Conservation (phyloP, 1,140 invertebrate genomes). For the Monomorium pharaonis region DNA sequence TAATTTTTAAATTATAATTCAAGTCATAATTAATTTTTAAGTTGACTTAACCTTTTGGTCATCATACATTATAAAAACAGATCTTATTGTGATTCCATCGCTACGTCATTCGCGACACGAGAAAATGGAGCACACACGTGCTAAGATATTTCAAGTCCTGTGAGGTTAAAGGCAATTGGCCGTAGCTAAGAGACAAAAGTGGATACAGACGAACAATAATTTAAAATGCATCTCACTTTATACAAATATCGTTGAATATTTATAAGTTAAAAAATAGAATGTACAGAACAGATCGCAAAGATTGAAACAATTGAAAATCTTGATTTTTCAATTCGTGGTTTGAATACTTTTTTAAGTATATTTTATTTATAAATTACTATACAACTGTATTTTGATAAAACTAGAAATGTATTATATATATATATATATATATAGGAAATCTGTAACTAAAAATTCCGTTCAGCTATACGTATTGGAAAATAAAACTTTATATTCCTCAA, state of each 20-base stretch:
- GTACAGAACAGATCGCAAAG: not conserved
- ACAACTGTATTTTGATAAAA: not conserved
- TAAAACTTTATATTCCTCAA: not conserved
- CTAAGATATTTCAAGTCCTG: not conserved
- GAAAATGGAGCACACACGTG: not conserved
- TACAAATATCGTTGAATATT: not conserved
- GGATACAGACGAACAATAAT: conserved; percentile 1
- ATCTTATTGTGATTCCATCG: not conserved
- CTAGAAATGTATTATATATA: not conserved
- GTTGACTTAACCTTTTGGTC: too few relatives aligned
- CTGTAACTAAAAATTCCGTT: not conserved
- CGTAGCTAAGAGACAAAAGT: not conserved
- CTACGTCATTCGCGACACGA: not conserved
- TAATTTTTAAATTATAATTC: too few relatives aligned
- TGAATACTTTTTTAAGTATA: not conserved
- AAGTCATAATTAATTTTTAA: too few relatives aligned
- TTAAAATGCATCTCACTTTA: not conserved
- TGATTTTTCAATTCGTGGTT: not conserved
- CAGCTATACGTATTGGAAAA: not conserved
- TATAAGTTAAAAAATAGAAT: not conserved
- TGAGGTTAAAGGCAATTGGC: conserved; percentile 16
- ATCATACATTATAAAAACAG: too few relatives aligned
- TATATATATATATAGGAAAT: not conserved
- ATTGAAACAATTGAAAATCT: not conserved
- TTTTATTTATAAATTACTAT: not conserved